Base-by-base conservation (phyloP, 2,888 invertebrate species). In the Actias luna region DNA sequence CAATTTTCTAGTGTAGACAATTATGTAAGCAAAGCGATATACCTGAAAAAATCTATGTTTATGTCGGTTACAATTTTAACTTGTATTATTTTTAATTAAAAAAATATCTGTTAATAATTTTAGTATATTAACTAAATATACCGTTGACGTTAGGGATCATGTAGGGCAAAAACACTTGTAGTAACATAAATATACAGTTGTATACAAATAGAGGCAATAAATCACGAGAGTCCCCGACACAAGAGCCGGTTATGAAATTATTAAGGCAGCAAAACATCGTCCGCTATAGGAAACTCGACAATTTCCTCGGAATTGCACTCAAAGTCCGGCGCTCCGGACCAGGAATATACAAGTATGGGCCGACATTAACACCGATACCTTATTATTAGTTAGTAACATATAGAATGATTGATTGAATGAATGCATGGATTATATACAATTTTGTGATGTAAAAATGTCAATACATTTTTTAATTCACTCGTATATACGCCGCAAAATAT, bases 261-360 rank as follows among this genome's bases (percentile, higher is more conserved):
- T 63, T 65, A 63, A 60, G 61, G 61, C 61, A 59, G 55, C 57
- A 61, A 65, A 65, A 65, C 61, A 63, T 61, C 59, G 42, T 29
- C 42, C 29, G 42, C 58, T 58, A 62, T 62, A 62, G 67, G 67
- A 66, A 71, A 69, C 67, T 67, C 67, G 63, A 66, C 69, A 65
- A 71, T 69, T 71, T 68, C 67, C 69, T 66, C 62, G 59, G 63
- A 66, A 64, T 63, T 65, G 58, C 58, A 63, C 63, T 63, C 33
- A 25, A 46, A 36, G 60, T 63, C 63, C 60, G 60, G 57, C 27
- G 46, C 46, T 59, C 55, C 46, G 22, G 42, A 18, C 12, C 22
- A 10, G 36, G 50, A 59, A 59, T 59, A 46, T 35, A 61, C 35
- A 61, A 61, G 55, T 46, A 42, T 35, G n/a, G 61, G 31, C 22